Evolutionary conservation across 2,113 vertebrate species (phyloP).

Genomic region (Oncorhynchus kisutch): DNA sequence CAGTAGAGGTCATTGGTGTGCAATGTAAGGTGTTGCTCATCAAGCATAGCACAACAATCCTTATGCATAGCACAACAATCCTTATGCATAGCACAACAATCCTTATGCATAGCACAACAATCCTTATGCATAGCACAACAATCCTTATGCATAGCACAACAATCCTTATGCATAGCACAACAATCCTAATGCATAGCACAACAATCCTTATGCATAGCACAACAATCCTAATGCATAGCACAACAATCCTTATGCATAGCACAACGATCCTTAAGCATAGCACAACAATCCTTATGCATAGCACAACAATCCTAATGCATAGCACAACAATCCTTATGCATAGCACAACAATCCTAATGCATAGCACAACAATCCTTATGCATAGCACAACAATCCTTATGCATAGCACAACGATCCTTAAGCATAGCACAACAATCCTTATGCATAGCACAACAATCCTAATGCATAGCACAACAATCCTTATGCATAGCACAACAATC

Average conservation of each 20-base stretch:
- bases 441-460: too few relatives aligned
- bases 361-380: background rate
- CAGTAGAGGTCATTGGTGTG: conserved; percentile 39
- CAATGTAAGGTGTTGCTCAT: background rate
- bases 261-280: too few relatives aligned
- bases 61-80: background rate
- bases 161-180: too few relatives aligned
- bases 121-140: too few relatives aligned
- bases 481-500: too few relatives aligned
- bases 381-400: background rate
- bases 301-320: too few relatives aligned
- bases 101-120: background rate
- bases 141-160: background rate
- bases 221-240: background rate
- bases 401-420: too few relatives aligned
- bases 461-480: background rate
- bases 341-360: too few relatives aligned
- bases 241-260: background rate
- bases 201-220: too few relatives aligned
- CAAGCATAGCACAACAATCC: background rate
- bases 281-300: background rate
- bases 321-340: background rate
- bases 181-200: background rate
- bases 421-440: background rate
- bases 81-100: too few relatives aligned